Conservation (phyloP, 2,113 vertebrate genomes). For the Pelecanus crispus region DNA sequence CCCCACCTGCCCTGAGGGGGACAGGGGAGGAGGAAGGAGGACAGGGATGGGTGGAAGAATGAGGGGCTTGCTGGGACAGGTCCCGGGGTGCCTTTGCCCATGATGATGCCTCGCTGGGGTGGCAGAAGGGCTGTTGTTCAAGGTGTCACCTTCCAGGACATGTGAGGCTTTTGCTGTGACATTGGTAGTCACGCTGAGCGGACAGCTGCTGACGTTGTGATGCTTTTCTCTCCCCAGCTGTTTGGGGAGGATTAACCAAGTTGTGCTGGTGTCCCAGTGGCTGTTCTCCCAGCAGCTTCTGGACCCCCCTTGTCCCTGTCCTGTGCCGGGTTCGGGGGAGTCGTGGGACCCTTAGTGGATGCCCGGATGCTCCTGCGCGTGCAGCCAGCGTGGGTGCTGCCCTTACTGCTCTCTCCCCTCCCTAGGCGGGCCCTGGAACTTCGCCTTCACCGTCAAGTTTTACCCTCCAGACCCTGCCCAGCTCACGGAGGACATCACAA, state of each 20-base stretch:
- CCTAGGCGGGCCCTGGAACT: slow-evolving; percentile 89
- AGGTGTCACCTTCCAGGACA: neutral
- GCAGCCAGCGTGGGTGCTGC: neutral
- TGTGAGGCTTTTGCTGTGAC: slow-evolving; percentile 33
- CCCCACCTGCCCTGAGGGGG: neutral
- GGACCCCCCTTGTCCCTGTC: neutral
- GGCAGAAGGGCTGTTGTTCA: neutral
- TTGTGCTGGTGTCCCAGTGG: fast-evolving
- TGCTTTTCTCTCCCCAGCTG: neutral
- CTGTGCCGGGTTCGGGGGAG: neutral
- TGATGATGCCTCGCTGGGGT: neutral
- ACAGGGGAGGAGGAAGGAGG: too few species aligned
- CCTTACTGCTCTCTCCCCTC: neutral
- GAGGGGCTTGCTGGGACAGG: neutral
- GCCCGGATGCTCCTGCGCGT: neutral
- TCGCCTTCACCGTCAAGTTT: slow-evolving; percentile 95
- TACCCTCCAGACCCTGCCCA: slow-evolving; percentile 97
- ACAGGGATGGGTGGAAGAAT: too few species aligned
- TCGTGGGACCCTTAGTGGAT: neutral
- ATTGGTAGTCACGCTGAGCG: neutral
- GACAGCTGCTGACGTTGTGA: neutral
- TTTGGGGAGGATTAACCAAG: neutral
- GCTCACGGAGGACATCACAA: slow-evolving; percentile 97
- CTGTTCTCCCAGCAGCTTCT: neutral
- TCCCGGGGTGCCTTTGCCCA: neutral